Evolutionary conservation across 2,113 vertebrate genomes (phyloP), one percentile per base, ranked within the genome.

Genomic region (Amazona vittata): DNA sequence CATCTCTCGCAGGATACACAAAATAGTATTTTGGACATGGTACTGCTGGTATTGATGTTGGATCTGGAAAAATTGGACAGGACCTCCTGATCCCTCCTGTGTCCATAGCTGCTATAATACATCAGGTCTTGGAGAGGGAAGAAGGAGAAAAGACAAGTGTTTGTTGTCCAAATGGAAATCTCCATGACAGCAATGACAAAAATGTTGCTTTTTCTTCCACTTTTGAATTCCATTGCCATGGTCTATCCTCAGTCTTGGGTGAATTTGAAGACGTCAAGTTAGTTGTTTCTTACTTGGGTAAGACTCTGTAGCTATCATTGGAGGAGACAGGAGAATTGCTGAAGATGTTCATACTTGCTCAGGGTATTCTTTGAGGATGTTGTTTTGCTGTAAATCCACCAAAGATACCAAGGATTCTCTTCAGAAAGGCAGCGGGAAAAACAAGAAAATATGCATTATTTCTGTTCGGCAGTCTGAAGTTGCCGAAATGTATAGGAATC

Each of bases 141-240:
- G 12, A 86, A 53, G 90, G 16, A 78, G n/a, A 60, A 83, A 89
- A 74, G 21, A 57, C 21, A 84, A 87, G 12, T 17, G 67, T 37
- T 65, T 86, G 53, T 12, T 93, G 37, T 94, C 37, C 55, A 67
- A 70, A 67, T 24, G 13, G 29, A 77, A 77, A 65, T 69, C 26
- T 83, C 64, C 49, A 67, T 71, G 31, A 37, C 76, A 78, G 35
- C 31, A 91, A 55, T 83, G 28, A 91, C 59, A 46, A 90, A 90
- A 93, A 81, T 60, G 29, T 84, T 92, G 31, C n/a, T 62, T 90
- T 90, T 91, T 35, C 41, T 68, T 92, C 53, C 52, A 21, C 12
- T 95, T 94, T 60, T 41, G 46, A 83, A 89, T 94, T 96, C 86
- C 55, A 63, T 89, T 94, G 71, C 60, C 50, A 71, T 67, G 35